A percentile compares a stretch with the other conserved stretches of the same genome.
Evolutionary conservation across 92 coral and sea anemone genomes (phyloP).

Genomic region (Nematostella vectensis): DNA sequence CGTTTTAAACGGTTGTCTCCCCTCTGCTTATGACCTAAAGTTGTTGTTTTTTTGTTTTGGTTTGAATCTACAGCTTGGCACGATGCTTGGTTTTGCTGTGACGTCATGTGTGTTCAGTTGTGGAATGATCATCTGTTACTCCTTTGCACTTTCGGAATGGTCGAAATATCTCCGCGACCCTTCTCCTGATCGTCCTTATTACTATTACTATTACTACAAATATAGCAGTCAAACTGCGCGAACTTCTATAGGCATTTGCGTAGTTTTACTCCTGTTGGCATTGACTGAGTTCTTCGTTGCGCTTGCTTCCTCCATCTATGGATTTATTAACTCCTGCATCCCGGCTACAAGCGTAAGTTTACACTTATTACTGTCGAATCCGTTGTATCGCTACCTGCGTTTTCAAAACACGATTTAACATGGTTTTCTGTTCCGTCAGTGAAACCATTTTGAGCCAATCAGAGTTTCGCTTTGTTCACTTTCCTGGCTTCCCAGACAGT

Average conservation of each 20-base stretch:
- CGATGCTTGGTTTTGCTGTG: slow-evolving; percentile 70
- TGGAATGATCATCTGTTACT: slow-evolving; percentile 43
- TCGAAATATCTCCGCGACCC: not conserved
- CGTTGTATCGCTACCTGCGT: no score
- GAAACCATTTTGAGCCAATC: no score
- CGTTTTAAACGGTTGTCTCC: no score
- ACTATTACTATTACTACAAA: not conserved
- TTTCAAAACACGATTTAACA: not conserved
- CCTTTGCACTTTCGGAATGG: slow-evolving; percentile 25
- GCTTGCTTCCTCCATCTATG: slow-evolving; percentile 57
- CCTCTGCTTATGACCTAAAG: no score
- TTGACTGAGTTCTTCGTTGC: slow-evolving; percentile 55
- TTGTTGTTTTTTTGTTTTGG: no score
- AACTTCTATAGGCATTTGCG: slow-evolving; percentile 39
- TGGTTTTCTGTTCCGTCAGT: no score
- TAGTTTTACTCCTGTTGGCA: slow-evolving; percentile 34
- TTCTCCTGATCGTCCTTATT: not conserved
- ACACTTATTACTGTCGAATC: no score
- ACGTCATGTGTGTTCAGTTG: slow-evolving; percentile 46
- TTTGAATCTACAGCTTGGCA: slow-evolving; percentile 44
- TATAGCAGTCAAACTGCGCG: not conserved
- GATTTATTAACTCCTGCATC: slow-evolving; percentile 39
- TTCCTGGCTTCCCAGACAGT: no score
- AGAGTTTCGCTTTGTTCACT: no score
- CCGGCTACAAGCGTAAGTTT: slow-evolving; percentile 4